Evolutionary conservation across 37 sponge, comb jelly and placozoan species (phyloP).

Genomic region (Hormiphora californensis): DNA sequence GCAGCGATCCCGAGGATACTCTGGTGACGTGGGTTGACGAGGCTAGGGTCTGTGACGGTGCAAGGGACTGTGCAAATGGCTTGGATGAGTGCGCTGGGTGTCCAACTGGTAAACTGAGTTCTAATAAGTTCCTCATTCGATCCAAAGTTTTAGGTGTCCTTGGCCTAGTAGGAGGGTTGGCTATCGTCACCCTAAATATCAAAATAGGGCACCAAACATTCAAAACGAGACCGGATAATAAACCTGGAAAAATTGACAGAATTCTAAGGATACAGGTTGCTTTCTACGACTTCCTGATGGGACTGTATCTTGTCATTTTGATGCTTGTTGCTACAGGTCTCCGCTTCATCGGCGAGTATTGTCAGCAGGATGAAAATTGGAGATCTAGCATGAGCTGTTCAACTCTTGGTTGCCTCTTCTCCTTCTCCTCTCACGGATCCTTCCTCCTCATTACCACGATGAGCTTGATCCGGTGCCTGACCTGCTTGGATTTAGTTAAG

Average conservation of each 20-base stretch:
- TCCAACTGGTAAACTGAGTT: neutral
- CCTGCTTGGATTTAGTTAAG: neutral
- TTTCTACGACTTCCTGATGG: conserved; percentile 19
- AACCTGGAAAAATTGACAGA: neutral
- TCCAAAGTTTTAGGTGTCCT: neutral
- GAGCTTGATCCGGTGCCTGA: conserved; percentile 8
- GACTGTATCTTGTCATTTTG: neutral
- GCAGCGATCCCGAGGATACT: neutral
- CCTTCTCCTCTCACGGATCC: conserved; percentile 34
- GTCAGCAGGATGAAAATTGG: neutral
- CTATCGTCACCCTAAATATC: neutral
- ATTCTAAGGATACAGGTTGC: neutral
- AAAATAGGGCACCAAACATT: neutral
- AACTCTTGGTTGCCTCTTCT: neutral
- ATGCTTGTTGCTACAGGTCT: neutral
- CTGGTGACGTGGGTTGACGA: neutral
- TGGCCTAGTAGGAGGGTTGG: neutral
- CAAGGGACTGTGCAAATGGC: conserved; percentile 26
- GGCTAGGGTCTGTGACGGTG: neutral
- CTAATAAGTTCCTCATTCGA: neutral
- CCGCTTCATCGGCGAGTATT: neutral
- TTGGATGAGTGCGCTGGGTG: neutral
- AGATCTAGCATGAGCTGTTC: conserved; percentile 13
- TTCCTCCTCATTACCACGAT: neutral
- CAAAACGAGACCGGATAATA: neutral